Base-by-base conservation (phyloP, 64 coral and sea anemone species). In the Pocillopora damicornis region DNA sequence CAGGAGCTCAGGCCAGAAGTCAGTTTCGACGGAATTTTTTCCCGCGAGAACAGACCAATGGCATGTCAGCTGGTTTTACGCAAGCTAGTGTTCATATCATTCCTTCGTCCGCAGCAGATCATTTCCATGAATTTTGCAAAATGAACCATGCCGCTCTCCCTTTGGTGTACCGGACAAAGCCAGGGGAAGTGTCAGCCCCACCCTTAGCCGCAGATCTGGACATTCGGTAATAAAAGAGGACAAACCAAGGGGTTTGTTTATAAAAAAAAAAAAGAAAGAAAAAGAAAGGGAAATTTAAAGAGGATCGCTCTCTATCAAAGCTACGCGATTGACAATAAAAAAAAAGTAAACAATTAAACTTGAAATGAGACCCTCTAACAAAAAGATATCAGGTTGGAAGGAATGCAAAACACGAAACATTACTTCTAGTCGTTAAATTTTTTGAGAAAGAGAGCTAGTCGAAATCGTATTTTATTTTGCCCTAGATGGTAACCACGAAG, bases 61-160 rank as follows among this genome's bases (percentile, higher is more conserved):
- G 88, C 18, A 74, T 81, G 4, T 81, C 77, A 73, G 35, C 37
- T 9, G 78, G 63, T 15, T 90, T 73, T 60, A 79, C 79, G 16
- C 88, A 90, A 82, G 68, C 69, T 26, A 90, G 79, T 59, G 73
- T 90, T 69, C 63, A 66, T 74, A 81, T 81, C 60, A 14, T 81
- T 15, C 89, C 89, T 37, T 75, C 80, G 4, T 15, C 30, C 5
- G 61, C 62, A 56, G 89, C 89, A 38, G 80, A 86, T 42, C 80
- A 86, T 18, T 86, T 91, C 56, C 9, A 36, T 75, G 64, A 91
- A 77, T 91, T 91, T 58, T 91, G 89, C 65, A 72, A 58, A 5
- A 15, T 91, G 20, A 91, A 91, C 81, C 11, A 84, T 5, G 72
- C 73, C 0, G 73, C 89, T 16, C 86, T 81, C 63, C 89, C 89